Evolutionary conservation across 2,797 vertebrate species (phyloP), one percentile per base, ranked within the genome.

Genomic region (Coracias cyanogaster): DNA sequence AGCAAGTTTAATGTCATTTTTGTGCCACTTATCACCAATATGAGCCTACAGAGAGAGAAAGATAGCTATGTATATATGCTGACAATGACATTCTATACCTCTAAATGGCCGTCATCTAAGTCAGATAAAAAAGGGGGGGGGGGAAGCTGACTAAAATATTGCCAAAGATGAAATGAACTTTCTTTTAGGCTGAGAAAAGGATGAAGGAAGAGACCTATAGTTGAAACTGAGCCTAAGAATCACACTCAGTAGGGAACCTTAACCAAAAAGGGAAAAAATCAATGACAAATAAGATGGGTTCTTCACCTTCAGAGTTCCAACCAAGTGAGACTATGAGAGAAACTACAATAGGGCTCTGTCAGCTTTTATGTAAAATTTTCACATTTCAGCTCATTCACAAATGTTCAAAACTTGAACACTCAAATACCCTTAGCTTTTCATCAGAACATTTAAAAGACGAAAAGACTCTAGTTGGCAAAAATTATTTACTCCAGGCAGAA

Each of bases 221-320:
- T 31, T 94, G 91, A 97, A 83, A 93, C 52, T 35, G 49, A 96
- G 73, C 46, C 66, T 52, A 69, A 92, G 91, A 96, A 86, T 83
- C 83, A 61, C 51, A 54, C 94, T 95, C 88, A 62, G 88, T 18
- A 78, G 91, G 92, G 70, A 95, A 93, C 7, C 46, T 76, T 90
- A 93, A 90, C 70, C 70, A 89, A 94, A 97, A 96, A 81, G 48
- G 25, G 49, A 93, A 97, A 97, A 97, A 97, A 95, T 89, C 96
- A 94, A 90, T 96, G 93, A 93, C 67, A 97, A 97, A 71, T 92
- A 94, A 91, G 80, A 79, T 66, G 57, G 16, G 35, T 87, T 95
- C 90, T 93, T 97, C 91, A 93, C 88, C 80, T 97, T 65, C 45
- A 90, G 86, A 95, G 88, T 66, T 96, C 92, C 93, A 96, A 65